Conservation (phyloP, 2,888 invertebrate genomes). For the Ganaspis brasiliensis region DNA sequence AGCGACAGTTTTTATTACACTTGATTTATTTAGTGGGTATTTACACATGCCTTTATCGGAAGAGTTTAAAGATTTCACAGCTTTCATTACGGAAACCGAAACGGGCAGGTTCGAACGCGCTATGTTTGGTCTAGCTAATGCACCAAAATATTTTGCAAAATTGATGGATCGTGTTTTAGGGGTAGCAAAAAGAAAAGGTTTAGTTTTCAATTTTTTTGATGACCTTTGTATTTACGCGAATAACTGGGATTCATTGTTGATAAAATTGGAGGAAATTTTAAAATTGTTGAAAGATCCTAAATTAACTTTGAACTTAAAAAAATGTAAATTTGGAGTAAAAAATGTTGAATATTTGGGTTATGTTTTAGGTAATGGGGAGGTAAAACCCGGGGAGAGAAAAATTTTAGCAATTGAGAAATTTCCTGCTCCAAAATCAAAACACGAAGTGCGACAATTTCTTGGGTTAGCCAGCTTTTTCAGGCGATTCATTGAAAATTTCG, state of each 20-base stretch:
- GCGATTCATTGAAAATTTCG: conserved; percentile 48
- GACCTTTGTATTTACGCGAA: conserved; percentile 40
- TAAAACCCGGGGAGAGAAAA: conserved; percentile 58
- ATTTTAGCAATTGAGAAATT: conserved; percentile 53
- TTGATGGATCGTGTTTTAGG: too few species aligned
- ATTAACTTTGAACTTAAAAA: conserved; percentile 66
- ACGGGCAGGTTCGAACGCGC: too few species aligned
- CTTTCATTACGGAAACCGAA: conserved; percentile 42
- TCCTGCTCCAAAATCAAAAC: conserved; percentile 16
- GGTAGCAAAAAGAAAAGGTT: too few species aligned
- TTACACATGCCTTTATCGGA: conserved; percentile 35
- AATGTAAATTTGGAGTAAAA: conserved; percentile 65
- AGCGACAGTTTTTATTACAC: conserved; percentile 63
- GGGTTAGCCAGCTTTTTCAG: conserved; percentile 34
- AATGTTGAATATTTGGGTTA: too few species aligned
- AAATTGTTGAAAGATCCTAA: conserved; percentile 59
- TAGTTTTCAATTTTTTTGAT: too few species aligned
- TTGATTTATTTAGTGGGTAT: conserved; percentile 69
- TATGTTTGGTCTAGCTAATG: background rate
- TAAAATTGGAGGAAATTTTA: too few species aligned
- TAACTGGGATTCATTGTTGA: conserved; percentile 62
- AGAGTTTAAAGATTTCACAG: conserved; percentile 29
- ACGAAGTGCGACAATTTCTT: conserved; percentile 31
- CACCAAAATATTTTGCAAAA: too few species aligned
- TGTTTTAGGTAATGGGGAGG: conserved; percentile 39